Evolutionary conservation across 2,113 vertebrate genomes (phyloP), one percentile per base, ranked within the genome.

Genomic region (Emydocephalus ijimae): DNA sequence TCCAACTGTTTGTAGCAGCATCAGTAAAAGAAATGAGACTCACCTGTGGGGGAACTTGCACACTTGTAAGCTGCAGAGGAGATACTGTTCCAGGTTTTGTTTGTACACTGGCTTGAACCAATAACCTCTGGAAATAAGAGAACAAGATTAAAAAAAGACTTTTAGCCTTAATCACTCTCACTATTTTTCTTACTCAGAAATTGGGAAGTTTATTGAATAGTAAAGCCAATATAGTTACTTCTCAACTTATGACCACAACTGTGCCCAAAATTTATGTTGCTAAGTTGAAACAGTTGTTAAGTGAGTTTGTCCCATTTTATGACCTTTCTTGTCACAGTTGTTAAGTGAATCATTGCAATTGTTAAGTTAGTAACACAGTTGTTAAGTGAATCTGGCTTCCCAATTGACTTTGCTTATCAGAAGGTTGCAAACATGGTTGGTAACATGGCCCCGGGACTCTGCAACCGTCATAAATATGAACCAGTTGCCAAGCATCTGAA

Each of bases 51-150:
- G 96, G 95, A 59, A 97, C 95, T 15, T 96, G 93, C 64, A 97
- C 96, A 57, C 94, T 97, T 92, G 97, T 96, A 88, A 98, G 97
- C 95, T 98, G 97, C 56, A 98, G 96, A 11, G 97, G 97, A 23
- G 97, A 97, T 85, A 96, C 96, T 1, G 97, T 96, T 81, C 96
- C 96, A 0, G 97, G 94, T 95, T 97, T 98, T 74, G 96, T 92
- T 94, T 96, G 97, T 88, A 97, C 96, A 1, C 93, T 95, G 1
- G 97, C 95, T 93, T 98, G 97, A 89, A 97, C 97, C 96, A 98
- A 95, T 88, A 98, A 95, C 54, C 96, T 96, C 97, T 97, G 95
- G 57, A 26, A 59, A 93, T 90, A 92, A 23, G 21, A 29, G 34
- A 24, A 29, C 0, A 55, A 14, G 18, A 23, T 90, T 5, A 24